Percentiles rank a stretch among this genome's conserved stretches.
Conservation (phyloP, 1,140 invertebrate species). For the Hylyphantes graminicola region DNA sequence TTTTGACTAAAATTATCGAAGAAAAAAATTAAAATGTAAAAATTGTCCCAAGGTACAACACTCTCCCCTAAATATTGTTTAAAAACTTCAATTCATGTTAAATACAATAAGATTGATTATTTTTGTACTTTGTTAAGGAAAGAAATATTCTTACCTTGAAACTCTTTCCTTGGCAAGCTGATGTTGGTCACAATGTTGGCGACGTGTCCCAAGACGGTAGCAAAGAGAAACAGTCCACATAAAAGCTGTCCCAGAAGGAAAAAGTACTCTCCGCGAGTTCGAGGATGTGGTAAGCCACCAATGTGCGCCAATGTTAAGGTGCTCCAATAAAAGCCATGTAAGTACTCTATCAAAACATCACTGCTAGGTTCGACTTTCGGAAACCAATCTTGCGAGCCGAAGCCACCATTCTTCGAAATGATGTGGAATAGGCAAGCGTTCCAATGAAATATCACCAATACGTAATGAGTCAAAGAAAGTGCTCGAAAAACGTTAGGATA, state of each 20-base stretch:
- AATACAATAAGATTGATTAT: no score
- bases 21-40: no score
- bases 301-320: conserved; percentile 94
- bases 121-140: no score
- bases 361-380: conserved; percentile 74
- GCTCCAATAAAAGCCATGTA: conserved; percentile 98
- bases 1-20: no score
- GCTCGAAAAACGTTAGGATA: conserved; percentile 98
- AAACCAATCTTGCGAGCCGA: conserved; percentile 91
- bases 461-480: conserved; percentile 91
- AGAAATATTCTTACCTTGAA: conserved; percentile 82
- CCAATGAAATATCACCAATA: conserved; percentile 99
- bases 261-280: conserved; percentile 89
- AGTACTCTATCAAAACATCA: conserved; percentile 92
- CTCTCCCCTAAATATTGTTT: no score
- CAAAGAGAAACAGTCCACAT: conserved; percentile 90
- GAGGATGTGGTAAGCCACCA: conserved; percentile 74
- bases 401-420: conserved; percentile 93
- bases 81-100: no score
- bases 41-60: no score
- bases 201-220: conserved; percentile 87
- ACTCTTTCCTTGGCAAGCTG: conserved; percentile 91
- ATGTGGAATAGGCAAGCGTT: conserved; percentile 98
- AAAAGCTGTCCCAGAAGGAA: conserved; percentile 91
- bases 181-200: conserved; percentile 96